These are phyloP conservation scores for Trichechus manatus DNA, from an alignment of 2,113 vertebrate species.

Conservation along the genomic window DNA sequence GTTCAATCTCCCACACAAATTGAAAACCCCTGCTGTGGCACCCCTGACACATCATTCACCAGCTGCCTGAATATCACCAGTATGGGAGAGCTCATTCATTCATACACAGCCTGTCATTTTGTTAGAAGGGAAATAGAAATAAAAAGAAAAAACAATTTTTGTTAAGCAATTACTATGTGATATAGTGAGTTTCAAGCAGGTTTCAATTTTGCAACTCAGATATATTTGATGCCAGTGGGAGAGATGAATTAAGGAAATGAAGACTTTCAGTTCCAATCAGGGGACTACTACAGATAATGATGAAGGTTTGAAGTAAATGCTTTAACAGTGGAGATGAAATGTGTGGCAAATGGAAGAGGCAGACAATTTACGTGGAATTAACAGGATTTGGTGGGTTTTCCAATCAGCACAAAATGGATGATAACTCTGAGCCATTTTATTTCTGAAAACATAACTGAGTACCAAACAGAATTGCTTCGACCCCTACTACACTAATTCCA, in stretches of 20 bases:
- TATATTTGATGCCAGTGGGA: not conserved
- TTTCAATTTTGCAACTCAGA: not conserved
- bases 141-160: not conserved
- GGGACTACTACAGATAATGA: not conserved
- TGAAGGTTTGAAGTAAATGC: not conserved
- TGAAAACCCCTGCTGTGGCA: not conserved
- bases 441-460: not conserved
- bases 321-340: not conserved
- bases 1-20: not conserved
- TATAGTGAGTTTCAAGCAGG: not conserved
- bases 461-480: not conserved
- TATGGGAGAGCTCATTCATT: not conserved
- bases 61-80: not conserved
- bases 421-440: not conserved
- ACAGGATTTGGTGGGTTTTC: not conserved
- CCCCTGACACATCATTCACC: not conserved
- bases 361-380: not conserved
- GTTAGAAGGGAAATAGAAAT: not conserved
- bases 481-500: not conserved
- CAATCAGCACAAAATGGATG: not conserved
- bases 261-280: not conserved
- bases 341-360: not conserved
- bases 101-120: not conserved
- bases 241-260: constrained; percentile 1
- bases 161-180: not conserved